Evolutionary conservation across 2,797 vertebrate genomes (phyloP), one percentile per base, ranked within the genome.

Genomic region (Alauda arvensis): DNA sequence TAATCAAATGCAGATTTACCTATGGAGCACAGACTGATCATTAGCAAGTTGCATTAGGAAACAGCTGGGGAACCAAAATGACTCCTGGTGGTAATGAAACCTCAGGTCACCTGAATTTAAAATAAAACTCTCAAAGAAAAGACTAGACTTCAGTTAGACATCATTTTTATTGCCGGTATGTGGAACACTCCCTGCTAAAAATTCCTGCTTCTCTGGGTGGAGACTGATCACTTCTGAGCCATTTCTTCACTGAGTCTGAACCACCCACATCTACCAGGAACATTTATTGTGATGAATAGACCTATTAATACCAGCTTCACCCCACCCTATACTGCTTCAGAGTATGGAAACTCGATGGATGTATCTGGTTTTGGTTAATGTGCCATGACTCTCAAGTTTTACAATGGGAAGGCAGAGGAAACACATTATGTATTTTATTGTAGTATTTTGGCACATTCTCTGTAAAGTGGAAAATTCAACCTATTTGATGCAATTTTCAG

Each of bases 321-420:
- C 77, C 94, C 93, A 90, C 92, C 84, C 88, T 91, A 91, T 88
- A 92, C 83, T 83, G 71, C 87, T 93, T 43, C 88, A 92, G 83
- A 93, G 74, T 95, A 95, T 53, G 77, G 91, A 76, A 96, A 92
- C 83, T 83, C 61, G 15, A 55, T 76, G 77, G 90, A 90, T 85
- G 74, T 85, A 80, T 94, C 88, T 90, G 91, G 76, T 92, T 94
- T 92, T 93, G 91, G 87, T 94, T 90, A 90, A 90, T 85, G 82
- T 53, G 71, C 91, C 72, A 86, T 53, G 74, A 83, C 67, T 90
- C 86, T 87, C 42, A 42, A 92, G 79, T 90, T 93, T 94, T 91
- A 95, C 90, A 95, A 88, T 85, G 63, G 63, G 79, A 88, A 93
- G 53, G 88, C 74, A 2, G 65, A 88, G 79, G 49, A 91, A 94